Conservation (phyloP, 1,140 invertebrate species). For the Penaeus indicus region DNA sequence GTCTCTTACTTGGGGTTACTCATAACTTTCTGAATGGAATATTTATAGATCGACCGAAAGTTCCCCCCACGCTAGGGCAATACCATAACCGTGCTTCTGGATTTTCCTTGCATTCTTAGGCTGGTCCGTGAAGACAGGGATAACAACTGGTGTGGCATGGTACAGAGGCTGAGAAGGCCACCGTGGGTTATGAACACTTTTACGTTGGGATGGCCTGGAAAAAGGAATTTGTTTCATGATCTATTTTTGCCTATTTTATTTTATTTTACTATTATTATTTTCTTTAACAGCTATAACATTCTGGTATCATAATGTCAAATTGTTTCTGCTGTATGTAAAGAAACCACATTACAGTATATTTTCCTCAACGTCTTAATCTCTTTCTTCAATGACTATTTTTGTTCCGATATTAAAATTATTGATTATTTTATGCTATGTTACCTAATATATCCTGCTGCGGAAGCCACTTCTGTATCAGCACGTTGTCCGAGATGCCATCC, state of each 20-base stretch:
- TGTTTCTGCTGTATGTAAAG: too few species aligned
- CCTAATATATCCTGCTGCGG: slow-evolving; percentile 12
- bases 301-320: too few species aligned
- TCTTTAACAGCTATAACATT: too few species aligned
- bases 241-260: too few species aligned
- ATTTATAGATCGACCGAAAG: neutral
- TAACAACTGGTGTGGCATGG: slow-evolving; percentile 80
- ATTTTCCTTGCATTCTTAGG: slow-evolving; percentile 70
- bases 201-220: slow-evolving; percentile 79
- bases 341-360: too few species aligned
- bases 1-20: neutral
- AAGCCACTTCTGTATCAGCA: neutral
- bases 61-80: neutral
- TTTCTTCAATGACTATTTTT: too few species aligned
- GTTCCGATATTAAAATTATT: neutral
- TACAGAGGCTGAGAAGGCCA: slow-evolving; percentile 75
- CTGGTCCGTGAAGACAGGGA: slow-evolving; percentile 79
- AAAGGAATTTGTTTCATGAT: too few species aligned
- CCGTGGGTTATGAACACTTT: slow-evolving; percentile 49
- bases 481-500: neutral
- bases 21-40: neutral
- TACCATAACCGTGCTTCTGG: neutral
- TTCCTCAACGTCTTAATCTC: too few species aligned
- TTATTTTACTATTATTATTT: too few species aligned
- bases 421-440: neutral